Evolutionary conservation across 2,113 vertebrate genomes (phyloP), one percentile per base, ranked within the genome.

Genomic region (Melanotaenia duboulayi): DNA sequence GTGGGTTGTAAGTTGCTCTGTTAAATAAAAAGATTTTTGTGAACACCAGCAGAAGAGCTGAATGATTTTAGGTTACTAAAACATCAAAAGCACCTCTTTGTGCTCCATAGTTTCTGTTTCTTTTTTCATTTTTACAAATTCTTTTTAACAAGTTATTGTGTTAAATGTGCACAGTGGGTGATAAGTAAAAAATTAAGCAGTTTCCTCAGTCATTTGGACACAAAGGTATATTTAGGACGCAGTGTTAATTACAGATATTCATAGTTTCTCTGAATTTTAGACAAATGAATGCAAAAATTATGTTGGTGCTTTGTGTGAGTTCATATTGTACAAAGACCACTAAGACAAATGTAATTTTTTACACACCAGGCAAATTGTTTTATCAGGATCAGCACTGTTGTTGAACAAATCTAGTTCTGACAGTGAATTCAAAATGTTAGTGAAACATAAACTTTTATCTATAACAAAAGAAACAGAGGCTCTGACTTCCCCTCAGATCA

Each of bases 1-100:
- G 24, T 28, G 55, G 52, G 28, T 25, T 64, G 17, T 71, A 69
- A 46, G 4, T 55, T 62, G 16, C 75, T 1, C 17, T 24, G 55
- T n/a, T 28, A 35, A 35, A 23, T 48, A 39, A 68, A 32, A 64
- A 50, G 20, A 17, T 65, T 59, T 81, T 62, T 70, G 65, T 62
- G 35, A 58, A 44, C 13, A 16, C 10, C 22, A 49, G 56, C 60
- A 58, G 63, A 37, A 62, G 50, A 73, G n/a, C 37, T 74, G 58
- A 20, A 54, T 63, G 48, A 35, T 63, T 64, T 57, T 23, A 67
- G 55, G 44, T 51, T 60, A 37, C 42, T 28, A 57, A 24, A 42
- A 50, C 17, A 63, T 71, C 69, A 71, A 10, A 83, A 73, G 44
- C 9, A 13, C 6, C 20, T 75, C 20, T 51, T 20, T 24, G 32